These are phyloP conservation scores for Cottus gobio DNA, from an alignment of 2,113 vertebrate species.

Conservation along the genomic window DNA sequence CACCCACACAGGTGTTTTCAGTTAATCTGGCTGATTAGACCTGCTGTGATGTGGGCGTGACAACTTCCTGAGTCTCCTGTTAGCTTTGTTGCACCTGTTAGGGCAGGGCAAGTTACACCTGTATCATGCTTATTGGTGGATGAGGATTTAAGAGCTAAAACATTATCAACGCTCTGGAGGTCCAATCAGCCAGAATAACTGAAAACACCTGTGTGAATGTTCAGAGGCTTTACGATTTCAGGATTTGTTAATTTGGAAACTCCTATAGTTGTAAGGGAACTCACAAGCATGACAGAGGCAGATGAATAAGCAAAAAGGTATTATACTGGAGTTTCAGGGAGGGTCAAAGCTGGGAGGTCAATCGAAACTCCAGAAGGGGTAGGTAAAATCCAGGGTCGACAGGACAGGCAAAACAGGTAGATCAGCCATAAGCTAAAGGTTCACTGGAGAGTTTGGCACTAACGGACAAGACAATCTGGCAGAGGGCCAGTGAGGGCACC, in stretches of 20 bases:
- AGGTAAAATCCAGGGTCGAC: no score
- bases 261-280: no score
- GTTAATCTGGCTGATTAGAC: neutral
- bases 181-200: neutral
- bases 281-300: no score
- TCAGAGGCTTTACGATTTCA: neutral
- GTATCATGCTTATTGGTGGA: neutral
- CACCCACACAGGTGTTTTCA: neutral
- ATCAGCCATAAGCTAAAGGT: no score
- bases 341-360: no score
- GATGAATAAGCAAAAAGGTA: no score
- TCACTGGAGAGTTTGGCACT: no score
- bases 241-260: neutral
- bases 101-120: neutral
- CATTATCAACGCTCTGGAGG: neutral
- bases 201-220: neutral
- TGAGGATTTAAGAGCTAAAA: neutral
- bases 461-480: no score
- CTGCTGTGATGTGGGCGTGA: neutral
- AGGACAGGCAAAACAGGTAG: no score
- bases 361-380: no score
- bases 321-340: no score
- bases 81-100: neutral
- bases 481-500: no score
- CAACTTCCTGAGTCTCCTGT: neutral